Evolutionary conservation across 2,113 vertebrate species (phyloP), one percentile per base, ranked within the genome.

Genomic region (Hypanus sabinus): DNA sequence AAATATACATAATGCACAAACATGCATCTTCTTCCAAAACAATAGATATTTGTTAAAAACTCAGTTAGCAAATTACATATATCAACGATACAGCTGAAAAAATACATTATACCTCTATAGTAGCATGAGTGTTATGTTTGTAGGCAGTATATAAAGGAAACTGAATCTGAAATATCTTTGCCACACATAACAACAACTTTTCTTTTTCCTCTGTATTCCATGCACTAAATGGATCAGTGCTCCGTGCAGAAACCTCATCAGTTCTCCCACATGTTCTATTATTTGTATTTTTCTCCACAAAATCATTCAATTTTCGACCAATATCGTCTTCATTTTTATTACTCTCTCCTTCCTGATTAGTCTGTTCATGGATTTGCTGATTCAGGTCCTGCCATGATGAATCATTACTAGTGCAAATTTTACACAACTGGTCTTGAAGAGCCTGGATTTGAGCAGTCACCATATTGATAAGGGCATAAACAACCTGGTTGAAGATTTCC

Each of bases 81-180:
- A 93, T 93, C 70, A 75, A 73, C 9, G 11, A 57, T 94, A 65
- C 22, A 14, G 38, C 57, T 38, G n/a, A 85, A 65, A 30, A 77
- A 81, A 80, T 68, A 80, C 81, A 94, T 94, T 94, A 94, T 97
- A 99, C 99, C 98, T 99, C 99, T 96, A 99, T 99, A 71, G 99
- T 99, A 94, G 98, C 98, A 96, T 99, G 99, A 73, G 98, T 99
- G 96, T 99, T 99, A 98, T 99, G 99, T 96, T 99, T 99, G 95
- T 99, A 99, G 96, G 99, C 99, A 11, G 98, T 99, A 96, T 99
- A 99, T 76, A 99, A 97, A 57, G 99, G 99, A 96, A 99, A 99
- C 96, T 99, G 99, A 96, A 99, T 99, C 96, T 99, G 99, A 96
- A 99, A 99, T 95, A 99, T 99, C 97, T 99, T 99, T 96, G 99